A percentile compares a stretch with the other conserved stretches of the same genome.
phyloP scores from a whole-genome alignment of 1,140 invertebrate species.

The Pachyrhynchus sulphureomaculatus region DNA sequence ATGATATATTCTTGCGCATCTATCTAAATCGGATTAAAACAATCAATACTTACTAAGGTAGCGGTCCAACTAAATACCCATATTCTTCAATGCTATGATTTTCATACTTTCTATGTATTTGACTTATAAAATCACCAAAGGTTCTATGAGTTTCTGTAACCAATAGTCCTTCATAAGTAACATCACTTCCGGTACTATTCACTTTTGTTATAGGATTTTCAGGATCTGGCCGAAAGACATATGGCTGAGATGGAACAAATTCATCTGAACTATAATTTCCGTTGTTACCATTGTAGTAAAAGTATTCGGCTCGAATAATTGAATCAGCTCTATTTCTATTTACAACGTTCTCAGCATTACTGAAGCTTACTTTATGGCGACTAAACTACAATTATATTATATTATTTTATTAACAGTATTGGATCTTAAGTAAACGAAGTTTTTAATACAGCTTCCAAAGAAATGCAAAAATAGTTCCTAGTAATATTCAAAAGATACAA shows the following conservation, averaged over 20 bases:
- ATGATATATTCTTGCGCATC: no score
- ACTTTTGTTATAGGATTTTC: slow-evolving; percentile 46
- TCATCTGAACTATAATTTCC: slow-evolving; percentile 58
- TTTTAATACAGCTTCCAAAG: no score
- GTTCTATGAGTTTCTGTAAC: slow-evolving; percentile 81
- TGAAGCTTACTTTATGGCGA: no score
- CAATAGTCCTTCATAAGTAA: slow-evolving; percentile 65
- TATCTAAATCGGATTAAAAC: no score
- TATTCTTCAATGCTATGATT: slow-evolving; percentile 79
- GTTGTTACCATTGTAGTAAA: slow-evolving; percentile 61
- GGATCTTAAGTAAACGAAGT: no score
- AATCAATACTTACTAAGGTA: slow-evolving; percentile 64
- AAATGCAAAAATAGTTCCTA: no score
- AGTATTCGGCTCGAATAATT: slow-evolving; percentile 68
- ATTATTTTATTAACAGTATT: no score
- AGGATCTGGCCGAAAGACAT: slow-evolving; percentile 77
- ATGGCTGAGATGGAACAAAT: slow-evolving; percentile 75
- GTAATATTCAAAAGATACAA: no score
- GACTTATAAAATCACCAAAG: slow-evolving; percentile 74
- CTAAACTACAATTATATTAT: no score
- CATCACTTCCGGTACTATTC: slow-evolving; percentile 55
- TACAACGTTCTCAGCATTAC: no score
- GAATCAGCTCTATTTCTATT: no score
- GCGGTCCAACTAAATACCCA: slow-evolving; percentile 91
- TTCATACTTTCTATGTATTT: slow-evolving; percentile 75